These are phyloP conservation scores for Diachasmimorpha longicaudata DNA, from an alignment of 1,140 invertebrate species.

Conservation along the genomic window DNA sequence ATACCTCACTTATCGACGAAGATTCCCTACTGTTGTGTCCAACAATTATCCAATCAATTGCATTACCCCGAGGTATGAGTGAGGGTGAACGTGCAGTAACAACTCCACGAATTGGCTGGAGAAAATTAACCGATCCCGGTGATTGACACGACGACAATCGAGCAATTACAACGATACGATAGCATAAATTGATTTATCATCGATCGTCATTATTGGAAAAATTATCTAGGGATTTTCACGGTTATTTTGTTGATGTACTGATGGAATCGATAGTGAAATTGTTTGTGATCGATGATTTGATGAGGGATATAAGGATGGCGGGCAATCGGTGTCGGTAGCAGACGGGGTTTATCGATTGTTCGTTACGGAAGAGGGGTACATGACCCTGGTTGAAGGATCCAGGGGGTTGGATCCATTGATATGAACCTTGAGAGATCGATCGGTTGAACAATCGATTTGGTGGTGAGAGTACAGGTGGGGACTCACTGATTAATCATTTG, in stretches of 20 bases:
- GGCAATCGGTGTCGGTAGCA: slow-evolving; percentile 61
- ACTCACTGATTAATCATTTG: not conserved
- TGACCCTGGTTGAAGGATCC: slow-evolving; percentile 20
- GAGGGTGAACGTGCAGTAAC: slow-evolving; percentile 49
- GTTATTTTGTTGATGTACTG: slow-evolving; percentile 34
- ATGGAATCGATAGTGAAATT: slow-evolving; percentile 37
- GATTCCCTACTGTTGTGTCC: not conserved
- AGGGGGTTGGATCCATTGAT: not conserved
- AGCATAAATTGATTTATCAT: slow-evolving; percentile 40
- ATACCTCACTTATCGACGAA: not conserved
- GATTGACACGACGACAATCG: slow-evolving; percentile 57
- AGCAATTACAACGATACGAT: slow-evolving; percentile 50
- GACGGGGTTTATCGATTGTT: slow-evolving; percentile 43
- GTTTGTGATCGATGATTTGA: slow-evolving; percentile 23
- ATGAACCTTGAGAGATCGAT: not conserved
- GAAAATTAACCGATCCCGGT: slow-evolving; percentile 60
- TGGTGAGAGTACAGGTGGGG: not conserved
- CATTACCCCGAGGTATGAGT: slow-evolving; percentile 53
- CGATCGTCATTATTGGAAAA: not conserved
- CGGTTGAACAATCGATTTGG: not conserved
- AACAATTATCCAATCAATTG: slow-evolving; percentile 12
- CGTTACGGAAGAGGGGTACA: not conserved
- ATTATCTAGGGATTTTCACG: not conserved
- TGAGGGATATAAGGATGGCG: slow-evolving; percentile 48
- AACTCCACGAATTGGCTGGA: slow-evolving; percentile 57